Base-by-base conservation (phyloP, 1,140 invertebrate genomes). In the honey bee (Apis mellifera) region DNA sequence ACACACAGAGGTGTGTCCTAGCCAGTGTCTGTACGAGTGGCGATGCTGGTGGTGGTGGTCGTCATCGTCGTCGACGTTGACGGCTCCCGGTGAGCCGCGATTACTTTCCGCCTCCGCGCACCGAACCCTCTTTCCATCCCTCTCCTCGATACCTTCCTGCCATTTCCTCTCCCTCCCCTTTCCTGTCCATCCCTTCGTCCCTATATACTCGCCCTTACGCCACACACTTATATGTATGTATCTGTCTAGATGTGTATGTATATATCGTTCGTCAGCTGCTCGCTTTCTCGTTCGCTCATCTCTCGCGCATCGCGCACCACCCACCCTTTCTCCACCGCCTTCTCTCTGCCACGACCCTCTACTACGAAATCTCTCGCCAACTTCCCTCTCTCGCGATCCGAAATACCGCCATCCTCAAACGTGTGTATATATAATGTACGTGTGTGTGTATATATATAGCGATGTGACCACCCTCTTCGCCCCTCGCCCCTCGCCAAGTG, bases 101-200 rank as follows among this genome's bases (percentile, higher is more conserved):
- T 94, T 94, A 94, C 92, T 93, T 94, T 94, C 93, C 94, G 91
- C 93, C 93, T 94, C 92, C 90, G 89, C 93, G 93, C 91, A 94
- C 89, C 91, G 91, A 93, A 94, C 93, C 94, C 93, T 85, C 83
- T 86, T 88, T 89, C 85, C 88, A 88, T 86, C 83, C 86, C 87
- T 87, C 88, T 86, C 87, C 78, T 15, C 82, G 82, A 75, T 79
- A 77, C 79, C 86, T 87, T 83, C 84, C 85, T 83, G 80, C 78
- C 78, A 55, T 88, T 77, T 81, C 83, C 83, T 32, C 32, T 3
- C 84, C 81, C 70, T 85, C 80, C 84, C 89, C 86, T n/a, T n/a
- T n/a, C n/a, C 79, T 75, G 74, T 83, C 74, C 75, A 57, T 81
- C 74, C 32, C 32, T 75, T 83, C 73, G 85, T 85, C 80, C 82